Evolutionary conservation across 2,888 invertebrate genomes (phyloP).

Genomic region (Melinaea marsaeus): DNA sequence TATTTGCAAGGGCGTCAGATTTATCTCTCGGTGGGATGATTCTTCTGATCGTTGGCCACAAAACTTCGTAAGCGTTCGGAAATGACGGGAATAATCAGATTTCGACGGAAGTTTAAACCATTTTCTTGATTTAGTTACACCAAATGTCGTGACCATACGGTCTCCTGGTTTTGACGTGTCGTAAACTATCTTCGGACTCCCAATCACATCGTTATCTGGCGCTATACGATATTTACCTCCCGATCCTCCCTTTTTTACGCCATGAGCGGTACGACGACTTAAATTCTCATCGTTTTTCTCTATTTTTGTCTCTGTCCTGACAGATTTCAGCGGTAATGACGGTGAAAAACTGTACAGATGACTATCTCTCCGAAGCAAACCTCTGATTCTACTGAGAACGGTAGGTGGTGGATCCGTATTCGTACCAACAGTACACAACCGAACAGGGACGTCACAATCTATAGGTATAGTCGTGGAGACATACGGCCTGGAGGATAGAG

Average conservation of each 20-base stretch:
- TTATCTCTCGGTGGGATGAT: constrained; percentile 51
- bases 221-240: constrained; percentile 65
- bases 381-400: constrained; percentile 47
- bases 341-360: constrained; percentile 45
- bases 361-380: constrained; percentile 48
- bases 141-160: constrained; percentile 67
- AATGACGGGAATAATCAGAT: constrained; percentile 48
- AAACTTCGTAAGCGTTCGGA: constrained; percentile 39
- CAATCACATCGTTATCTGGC: constrained; percentile 55
- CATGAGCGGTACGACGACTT: constrained; percentile 52
- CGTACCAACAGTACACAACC: constrained; percentile 64
- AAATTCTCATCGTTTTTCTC: constrained; percentile 54
- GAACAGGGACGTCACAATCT: constrained; percentile 46
- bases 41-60: constrained; percentile 48
- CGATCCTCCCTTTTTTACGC: constrained; percentile 61
- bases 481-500: constrained; percentile 54
- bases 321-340: constrained; percentile 53
- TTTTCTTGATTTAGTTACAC: constrained; percentile 52
- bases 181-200: constrained; percentile 70
- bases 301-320: constrained; percentile 54
- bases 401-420: constrained; percentile 66
- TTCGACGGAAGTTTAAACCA: constrained; percentile 60
- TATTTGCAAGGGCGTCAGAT: constrained; percentile 63
- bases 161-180: constrained; percentile 67
- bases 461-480: constrained; percentile 42